phyloP scores from a whole-genome alignment of 2,797 vertebrate species.

The Antennarius maculatus region DNA sequence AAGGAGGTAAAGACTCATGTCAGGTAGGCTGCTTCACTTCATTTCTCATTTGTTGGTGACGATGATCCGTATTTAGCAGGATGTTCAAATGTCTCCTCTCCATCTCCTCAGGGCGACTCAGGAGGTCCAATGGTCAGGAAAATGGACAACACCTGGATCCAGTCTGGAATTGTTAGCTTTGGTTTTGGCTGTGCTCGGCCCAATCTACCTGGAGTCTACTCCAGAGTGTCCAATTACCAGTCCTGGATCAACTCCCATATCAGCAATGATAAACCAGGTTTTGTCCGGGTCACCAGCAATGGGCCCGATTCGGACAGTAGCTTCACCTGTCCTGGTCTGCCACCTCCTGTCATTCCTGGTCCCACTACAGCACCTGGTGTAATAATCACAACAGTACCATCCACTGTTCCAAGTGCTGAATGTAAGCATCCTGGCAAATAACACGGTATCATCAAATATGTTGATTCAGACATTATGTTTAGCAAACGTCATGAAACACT shows the following conservation, averaged over 20 bases:
- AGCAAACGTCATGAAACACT: too few relatives aligned
- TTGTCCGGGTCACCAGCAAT: slow-evolving; percentile 57
- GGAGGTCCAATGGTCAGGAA: slow-evolving; percentile 71
- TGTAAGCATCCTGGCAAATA: too few relatives aligned
- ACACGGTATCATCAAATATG: too few relatives aligned
- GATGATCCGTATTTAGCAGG: neutral
- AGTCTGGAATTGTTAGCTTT: slow-evolving; percentile 71
- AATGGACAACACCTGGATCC: slow-evolving; percentile 61
- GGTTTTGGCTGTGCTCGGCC: slow-evolving; percentile 65
- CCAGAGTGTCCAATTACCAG: slow-evolving; percentile 69
- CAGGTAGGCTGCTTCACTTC: slow-evolving; percentile 42
- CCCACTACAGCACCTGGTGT: too few relatives aligned
- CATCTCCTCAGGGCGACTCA: slow-evolving; percentile 20
- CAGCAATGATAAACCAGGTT: slow-evolving; percentile 60
- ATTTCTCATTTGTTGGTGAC: neutral
- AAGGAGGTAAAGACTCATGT: slow-evolving; percentile 69
- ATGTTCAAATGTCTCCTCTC: neutral
- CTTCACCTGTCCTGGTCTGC: slow-evolving; percentile 11
- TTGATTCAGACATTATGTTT: too few relatives aligned
- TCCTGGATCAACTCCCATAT: slow-evolving; percentile 66
- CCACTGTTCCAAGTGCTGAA: too few relatives aligned
- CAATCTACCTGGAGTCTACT: slow-evolving; percentile 65
- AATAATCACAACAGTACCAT: too few relatives aligned
- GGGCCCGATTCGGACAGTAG: slow-evolving; percentile 46
- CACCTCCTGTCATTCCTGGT: neutral